Evolutionary conservation across 37 sponge, comb jelly and placozoan species (phyloP).

Genomic region (Beroe ovata): DNA sequence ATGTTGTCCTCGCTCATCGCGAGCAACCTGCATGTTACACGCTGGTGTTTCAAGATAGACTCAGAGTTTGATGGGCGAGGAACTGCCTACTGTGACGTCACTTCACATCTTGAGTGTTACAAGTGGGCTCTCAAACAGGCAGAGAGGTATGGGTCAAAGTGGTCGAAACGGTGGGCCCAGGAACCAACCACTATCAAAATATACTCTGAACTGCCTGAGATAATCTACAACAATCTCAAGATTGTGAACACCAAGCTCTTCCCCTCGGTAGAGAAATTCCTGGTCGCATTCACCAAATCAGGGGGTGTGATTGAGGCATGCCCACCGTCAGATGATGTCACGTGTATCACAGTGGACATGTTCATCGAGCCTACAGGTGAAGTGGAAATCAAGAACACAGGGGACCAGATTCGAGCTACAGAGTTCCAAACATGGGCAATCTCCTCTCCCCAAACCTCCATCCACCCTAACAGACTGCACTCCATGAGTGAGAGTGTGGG

Average conservation of each 20-base stretch:
- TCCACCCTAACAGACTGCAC: conserved; percentile 71
- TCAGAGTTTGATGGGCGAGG: conserved; percentile 74
- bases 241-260: conserved; percentile 68
- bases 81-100: conserved; percentile 90
- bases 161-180: conserved; percentile 84
- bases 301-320: conserved; percentile 86
- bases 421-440: conserved; percentile 87
- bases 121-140: conserved; percentile 81
- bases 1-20: conserved; percentile 74
- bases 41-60: conserved; percentile 89
- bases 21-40: conserved; percentile 69
- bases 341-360: conserved; percentile 82
- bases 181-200: conserved; percentile 69
- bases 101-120: conserved; percentile 73
- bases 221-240: conserved; percentile 66
- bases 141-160: conserved; percentile 81
- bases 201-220: conserved; percentile 68
- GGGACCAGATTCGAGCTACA: conserved; percentile 80
- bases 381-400: conserved; percentile 72
- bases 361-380: conserved; percentile 81
- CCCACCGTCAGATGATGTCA: conserved; percentile 86
- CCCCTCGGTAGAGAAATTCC: conserved; percentile 67
- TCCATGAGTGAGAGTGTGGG: conserved; percentile 66
- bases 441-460: conserved; percentile 86
- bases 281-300: conserved; percentile 67